Conservation (phyloP, 2,113 vertebrate genomes). For the Promerops cafer region DNA sequence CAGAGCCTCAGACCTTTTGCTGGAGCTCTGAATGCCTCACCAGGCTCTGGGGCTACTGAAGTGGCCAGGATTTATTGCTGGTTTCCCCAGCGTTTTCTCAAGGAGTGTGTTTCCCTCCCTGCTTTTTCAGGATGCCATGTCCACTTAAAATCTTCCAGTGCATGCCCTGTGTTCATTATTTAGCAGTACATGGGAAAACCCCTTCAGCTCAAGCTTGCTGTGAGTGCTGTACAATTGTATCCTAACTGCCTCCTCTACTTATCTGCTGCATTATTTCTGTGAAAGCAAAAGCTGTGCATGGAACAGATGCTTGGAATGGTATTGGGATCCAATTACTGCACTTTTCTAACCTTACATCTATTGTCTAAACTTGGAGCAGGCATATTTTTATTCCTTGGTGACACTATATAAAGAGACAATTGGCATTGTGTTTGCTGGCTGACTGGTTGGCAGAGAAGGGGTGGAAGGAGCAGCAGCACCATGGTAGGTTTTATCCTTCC, state of each 20-base stretch:
- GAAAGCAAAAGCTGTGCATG: conserved; percentile 36
- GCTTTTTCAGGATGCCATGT: not conserved
- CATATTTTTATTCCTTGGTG: conserved; percentile 62
- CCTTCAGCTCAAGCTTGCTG: not conserved
- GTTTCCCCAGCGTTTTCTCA: not conserved
- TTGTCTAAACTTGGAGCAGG: conserved; percentile 74
- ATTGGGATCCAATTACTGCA: conserved; percentile 61
- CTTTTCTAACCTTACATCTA: conserved; percentile 65
- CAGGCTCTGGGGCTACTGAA: not conserved
- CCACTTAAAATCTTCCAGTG: not conserved
- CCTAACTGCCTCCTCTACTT: conserved; percentile 41
- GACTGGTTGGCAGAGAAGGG: conserved; percentile 42
- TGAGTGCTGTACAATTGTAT: not conserved
- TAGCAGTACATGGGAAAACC: not conserved
- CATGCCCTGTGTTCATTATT: not conserved
- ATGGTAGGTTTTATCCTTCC: conserved; percentile 66
- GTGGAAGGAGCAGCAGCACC: conserved; percentile 31
- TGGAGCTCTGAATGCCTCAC: not conserved
- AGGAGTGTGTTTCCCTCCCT: not conserved
- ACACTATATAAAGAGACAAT: conserved; percentile 67
- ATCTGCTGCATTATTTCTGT: conserved; percentile 48
- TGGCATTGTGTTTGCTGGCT: conserved; percentile 34
- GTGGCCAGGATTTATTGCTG: not conserved
- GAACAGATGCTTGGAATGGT: conserved; percentile 66
- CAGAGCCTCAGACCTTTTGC: not conserved